Evolutionary conservation across 1,140 invertebrate genomes (phyloP), one percentile per base, ranked within the genome.

Genomic region (Bombus soroeensis): DNA sequence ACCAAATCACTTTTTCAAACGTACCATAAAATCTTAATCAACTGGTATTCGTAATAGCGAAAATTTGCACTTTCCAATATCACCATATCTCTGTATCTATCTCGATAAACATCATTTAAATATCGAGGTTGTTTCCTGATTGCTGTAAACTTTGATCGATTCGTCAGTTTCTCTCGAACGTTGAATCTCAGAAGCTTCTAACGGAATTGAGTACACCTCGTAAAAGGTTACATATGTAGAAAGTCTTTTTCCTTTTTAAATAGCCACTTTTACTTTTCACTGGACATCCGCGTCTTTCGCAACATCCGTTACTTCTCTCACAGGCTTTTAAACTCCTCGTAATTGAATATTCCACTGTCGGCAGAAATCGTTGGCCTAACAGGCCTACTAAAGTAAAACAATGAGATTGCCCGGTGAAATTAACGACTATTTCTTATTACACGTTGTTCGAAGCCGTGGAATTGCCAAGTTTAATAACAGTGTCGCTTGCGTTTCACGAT

Each of bases 401-500:
- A 47, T 8, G 73, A 76, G 73, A 83, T 77, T 43, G 57, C 43
- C 9, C 25, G 34, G 1, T 22, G 41, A 70, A 77, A 83, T 83
- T 77, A 83, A 68, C 72, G 32, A 18, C 18, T 76, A 68, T 39
- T 76, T 83, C 72, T 64, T 76, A 8, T 64, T 83, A 12, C 10
- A 32, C 72, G 72, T 76, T 74, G 8, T 34, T 74, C 80, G 0
- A 75, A 39, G 41, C 47, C 12, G 13, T 15, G 43, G 28, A 9
- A 15, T 59, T 28, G 25, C 1, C 39, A 15, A 37, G 73, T 62
- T 68, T 76, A 68, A 83, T 75, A 77, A 59, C 43, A 62, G 34
- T 5, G 18, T 3, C 73, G 75, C 53, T 13, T 47, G 80, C 53
- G 22, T 82, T 64, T 37, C 53, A 64, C 28, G 75, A 62, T 78